Conservation (phyloP, 2,113 vertebrate species). For the Lophochroa leadbeateri region DNA sequence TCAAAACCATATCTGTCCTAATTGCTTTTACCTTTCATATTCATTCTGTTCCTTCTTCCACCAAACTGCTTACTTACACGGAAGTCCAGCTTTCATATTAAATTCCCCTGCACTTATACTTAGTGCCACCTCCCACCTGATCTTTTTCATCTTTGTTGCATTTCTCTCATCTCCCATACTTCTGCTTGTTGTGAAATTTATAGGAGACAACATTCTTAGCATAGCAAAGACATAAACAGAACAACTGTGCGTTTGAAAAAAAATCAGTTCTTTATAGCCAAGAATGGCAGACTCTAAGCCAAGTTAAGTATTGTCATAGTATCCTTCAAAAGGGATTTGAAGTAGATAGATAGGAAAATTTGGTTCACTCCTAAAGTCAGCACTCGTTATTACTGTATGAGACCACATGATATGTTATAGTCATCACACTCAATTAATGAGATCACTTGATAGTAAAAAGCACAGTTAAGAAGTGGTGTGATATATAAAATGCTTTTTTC, state of each 20-base stretch:
- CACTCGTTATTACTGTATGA: not conserved
- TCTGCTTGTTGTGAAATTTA: not conserved
- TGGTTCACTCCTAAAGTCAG: not conserved
- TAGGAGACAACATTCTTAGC: not conserved
- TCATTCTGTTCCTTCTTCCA: not conserved
- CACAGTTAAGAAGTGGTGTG: not conserved
- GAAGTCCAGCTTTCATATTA: not conserved
- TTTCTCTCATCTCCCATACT: not conserved
- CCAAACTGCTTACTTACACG: not conserved
- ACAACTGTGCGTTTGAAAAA: not conserved
- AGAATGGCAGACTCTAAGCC: not conserved
- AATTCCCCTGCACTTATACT: not conserved
- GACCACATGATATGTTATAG: not conserved
- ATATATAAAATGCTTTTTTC: not conserved
- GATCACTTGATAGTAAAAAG: not conserved
- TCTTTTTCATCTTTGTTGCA: not conserved
- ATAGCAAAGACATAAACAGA: not conserved
- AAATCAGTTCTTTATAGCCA: not conserved
- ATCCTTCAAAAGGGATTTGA: not conserved
- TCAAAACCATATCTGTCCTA: not conserved
- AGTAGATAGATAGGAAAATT: not conserved
- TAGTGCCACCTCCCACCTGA: not conserved
- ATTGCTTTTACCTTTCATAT: not conserved
- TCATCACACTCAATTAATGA: not conserved
- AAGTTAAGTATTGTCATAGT: not conserved